Base-by-base conservation (phyloP, 1,140 invertebrate species). In the Papilio xuthus region DNA sequence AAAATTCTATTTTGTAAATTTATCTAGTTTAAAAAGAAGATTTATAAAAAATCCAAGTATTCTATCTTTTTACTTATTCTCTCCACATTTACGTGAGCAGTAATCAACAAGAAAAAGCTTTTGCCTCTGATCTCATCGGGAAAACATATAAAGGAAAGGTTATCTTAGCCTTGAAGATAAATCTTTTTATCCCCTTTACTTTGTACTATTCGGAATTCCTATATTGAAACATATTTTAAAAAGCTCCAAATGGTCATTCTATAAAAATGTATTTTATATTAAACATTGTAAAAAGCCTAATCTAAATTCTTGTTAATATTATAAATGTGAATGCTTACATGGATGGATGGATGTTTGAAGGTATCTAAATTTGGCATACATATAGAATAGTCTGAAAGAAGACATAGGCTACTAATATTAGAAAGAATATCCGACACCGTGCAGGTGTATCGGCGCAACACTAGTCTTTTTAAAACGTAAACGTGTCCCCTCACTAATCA, bases 21-120 rank as follows among this genome's bases (percentile, higher is more conserved):
- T n/a, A n/a, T 0, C 8, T 37, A 44, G 41, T 6, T 2, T 41
- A 44, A 72, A 47, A 72, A n/a, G 3, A 42, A 72, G 41, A 41
- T 23, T 0, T 20, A 72, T 72, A 32, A 18, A 53, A 75, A 75
- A 56, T 75, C 15, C 47, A 75, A 75, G 15, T 75, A 6, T 56
- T 75, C 10, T 53, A 75, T 56, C 73, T 75, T 75, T 75, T 75
- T 75, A 75, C 47, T 75, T 75, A 56, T 56, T 75, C 73, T 75
- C 47, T 75, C 47, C 50, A 42, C 73, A 75, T 75, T 75, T 75
- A 18, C 50, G 23, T 75, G 23, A 75, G 28, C 50, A 20, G 73
- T 75, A 56, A 75, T 75, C 47, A 56, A 60, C 73, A 75, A 75
- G 73, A 75, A 75, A 75, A 75, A 75, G 73, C 73, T 75, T 75